Percentiles rank a stretch among this genome's conserved stretches.
Conservation (phyloP, 2,113 vertebrate species). For the Micromys minutus region DNA sequence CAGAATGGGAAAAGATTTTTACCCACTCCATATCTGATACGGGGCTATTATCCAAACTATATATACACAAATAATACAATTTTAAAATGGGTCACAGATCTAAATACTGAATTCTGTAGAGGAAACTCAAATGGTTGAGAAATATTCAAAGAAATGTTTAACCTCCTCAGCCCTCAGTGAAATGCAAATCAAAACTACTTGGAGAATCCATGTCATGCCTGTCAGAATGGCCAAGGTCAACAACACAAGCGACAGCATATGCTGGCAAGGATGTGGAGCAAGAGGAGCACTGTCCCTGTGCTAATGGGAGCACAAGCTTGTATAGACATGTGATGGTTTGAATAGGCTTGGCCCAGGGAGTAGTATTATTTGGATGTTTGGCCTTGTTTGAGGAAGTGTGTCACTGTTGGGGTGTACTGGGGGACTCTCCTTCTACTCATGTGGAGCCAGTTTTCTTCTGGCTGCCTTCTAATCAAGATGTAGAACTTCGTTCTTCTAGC, state of each 20-base stretch:
- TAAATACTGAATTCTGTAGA: too few relatives aligned
- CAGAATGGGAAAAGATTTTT: too few relatives aligned
- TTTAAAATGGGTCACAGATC: background rate
- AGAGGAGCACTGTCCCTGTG: background rate
- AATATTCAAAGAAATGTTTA: background rate
- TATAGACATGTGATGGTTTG: background rate
- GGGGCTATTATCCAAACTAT: too few relatives aligned
- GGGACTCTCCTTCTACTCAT: too few relatives aligned
- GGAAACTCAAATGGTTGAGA: background rate
- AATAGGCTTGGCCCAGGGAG: too few relatives aligned
- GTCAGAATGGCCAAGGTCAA: background rate
- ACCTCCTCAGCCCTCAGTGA: background rate
- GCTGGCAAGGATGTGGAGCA: background rate
- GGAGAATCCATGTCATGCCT: background rate
- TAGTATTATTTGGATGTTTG: too few relatives aligned
- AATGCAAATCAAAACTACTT: background rate
- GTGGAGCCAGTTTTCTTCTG: too few relatives aligned
- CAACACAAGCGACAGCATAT: background rate
- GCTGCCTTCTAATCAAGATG: too few relatives aligned
- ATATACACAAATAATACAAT: background rate
- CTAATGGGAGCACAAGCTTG: background rate
- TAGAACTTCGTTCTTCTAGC: too few relatives aligned
- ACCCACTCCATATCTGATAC: too few relatives aligned
- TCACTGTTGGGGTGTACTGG: too few relatives aligned
- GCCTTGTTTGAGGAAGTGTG: too few relatives aligned